These are phyloP conservation scores for Amiota minor DNA, from an alignment of 2,888 invertebrate genomes.

Conservation along the genomic window DNA sequence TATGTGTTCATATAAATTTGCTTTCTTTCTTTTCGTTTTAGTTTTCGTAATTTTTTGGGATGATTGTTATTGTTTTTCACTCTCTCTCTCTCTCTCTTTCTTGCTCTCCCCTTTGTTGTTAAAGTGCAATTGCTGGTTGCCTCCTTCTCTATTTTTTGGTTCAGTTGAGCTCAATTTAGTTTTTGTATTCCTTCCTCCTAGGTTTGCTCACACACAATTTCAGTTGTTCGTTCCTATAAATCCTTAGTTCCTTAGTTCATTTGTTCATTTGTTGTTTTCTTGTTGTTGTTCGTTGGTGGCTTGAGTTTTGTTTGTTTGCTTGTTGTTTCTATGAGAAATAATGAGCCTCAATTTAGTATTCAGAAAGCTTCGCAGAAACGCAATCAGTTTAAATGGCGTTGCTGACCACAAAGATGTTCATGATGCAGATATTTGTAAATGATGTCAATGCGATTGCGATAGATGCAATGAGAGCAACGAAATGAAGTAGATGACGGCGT, in stretches of 20 bases:
- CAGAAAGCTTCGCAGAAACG: constrained; percentile 60
- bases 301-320: not conserved
- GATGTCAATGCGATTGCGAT: not conserved
- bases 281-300: not conserved
- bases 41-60: not conserved
- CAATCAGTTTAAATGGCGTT: constrained; percentile 1
- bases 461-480: not conserved
- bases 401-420: constrained; percentile 11
- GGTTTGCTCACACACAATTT: not conserved
- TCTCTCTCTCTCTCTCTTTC: not conserved
- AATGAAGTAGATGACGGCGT: too few species aligned
- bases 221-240: not conserved
- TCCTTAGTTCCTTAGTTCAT: not conserved
- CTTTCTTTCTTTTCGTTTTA: constrained; percentile 37
- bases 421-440: not conserved
- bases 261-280: not conserved
- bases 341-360: constrained; percentile 60
- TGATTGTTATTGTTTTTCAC: not conserved
- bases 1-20: constrained; percentile 45
- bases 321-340: constrained; percentile 21
- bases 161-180: not conserved
- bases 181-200: not conserved
- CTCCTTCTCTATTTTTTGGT: not conserved
- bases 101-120: constrained; percentile 10
- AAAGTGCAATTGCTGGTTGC: not conserved